Percentiles rank a stretch among this genome's conserved stretches.
Evolutionary conservation across 2,797 vertebrate genomes (phyloP).

Genomic region (Chanos chanos): DNA sequence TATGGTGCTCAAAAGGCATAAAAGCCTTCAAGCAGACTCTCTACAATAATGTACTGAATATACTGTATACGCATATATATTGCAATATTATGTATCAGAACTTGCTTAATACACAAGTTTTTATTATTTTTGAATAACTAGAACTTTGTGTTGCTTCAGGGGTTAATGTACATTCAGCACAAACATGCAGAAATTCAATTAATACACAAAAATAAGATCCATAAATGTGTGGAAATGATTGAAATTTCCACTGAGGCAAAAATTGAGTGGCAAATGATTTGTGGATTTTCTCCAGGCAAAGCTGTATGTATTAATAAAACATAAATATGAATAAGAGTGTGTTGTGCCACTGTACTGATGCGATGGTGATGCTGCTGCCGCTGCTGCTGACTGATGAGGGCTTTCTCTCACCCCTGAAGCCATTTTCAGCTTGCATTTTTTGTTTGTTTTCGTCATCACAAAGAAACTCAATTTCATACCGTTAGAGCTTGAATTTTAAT

Average conservation of each 20-base stretch:
- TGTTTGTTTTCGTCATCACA: slow-evolving; percentile 28
- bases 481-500: slow-evolving; percentile 19
- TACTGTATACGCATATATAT: slow-evolving; percentile 13
- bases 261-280: slow-evolving; percentile 36
- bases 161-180: no score
- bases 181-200: slow-evolving; percentile 21
- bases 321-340: slow-evolving; percentile 41
- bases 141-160: background rate
- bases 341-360: slow-evolving; percentile 22
- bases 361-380: slow-evolving; percentile 2
- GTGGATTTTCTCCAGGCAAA: slow-evolving; percentile 40
- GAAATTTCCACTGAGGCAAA: slow-evolving; percentile 30
- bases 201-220: slow-evolving; percentile 29
- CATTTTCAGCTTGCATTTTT: slow-evolving; percentile 31
- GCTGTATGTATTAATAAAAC: slow-evolving; percentile 41
- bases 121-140: no score
- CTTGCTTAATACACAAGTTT: slow-evolving; percentile 19
- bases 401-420: slow-evolving; percentile 26
- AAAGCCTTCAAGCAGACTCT: no score
- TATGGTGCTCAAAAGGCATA: no score
- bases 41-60: no score
- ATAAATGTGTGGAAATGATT: slow-evolving; percentile 33
- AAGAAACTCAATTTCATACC: slow-evolving; percentile 31
- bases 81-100: slow-evolving; percentile 10
- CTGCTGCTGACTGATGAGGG: slow-evolving; percentile 34